Conservation (phyloP, 2,888 invertebrate genomes). For the Hybos culiciformis region DNA sequence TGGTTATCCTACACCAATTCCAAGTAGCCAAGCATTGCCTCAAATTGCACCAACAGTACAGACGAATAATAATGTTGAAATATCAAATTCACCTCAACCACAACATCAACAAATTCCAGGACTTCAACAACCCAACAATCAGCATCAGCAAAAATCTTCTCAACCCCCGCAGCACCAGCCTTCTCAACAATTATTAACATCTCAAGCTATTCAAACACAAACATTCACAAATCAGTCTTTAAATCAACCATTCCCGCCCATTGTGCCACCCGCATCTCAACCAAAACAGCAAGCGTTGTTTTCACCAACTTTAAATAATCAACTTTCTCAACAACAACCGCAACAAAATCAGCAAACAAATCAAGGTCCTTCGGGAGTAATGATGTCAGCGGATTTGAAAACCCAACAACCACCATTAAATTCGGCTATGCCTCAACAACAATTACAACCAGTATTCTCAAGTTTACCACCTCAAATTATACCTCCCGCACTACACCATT, state of each 20-base stretch:
- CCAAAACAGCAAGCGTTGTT: conserved; percentile 3
- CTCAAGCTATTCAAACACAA: conserved; percentile 56
- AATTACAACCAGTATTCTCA: conserved; percentile 5
- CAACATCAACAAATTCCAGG: conserved; percentile 9
- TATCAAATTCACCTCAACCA: conserved; percentile 8
- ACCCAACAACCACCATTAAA: background rate
- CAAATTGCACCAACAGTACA: conserved; percentile 4
- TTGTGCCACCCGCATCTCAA: conserved; percentile 20
- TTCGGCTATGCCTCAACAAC: background rate
- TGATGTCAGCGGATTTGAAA: too few species aligned
- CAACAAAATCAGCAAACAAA: background rate
- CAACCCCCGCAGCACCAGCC: conserved; percentile 32
- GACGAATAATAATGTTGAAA: conserved; percentile 13
- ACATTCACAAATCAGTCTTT: conserved; percentile 79
- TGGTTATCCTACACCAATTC: conserved; percentile 9
- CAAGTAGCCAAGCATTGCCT: conserved; percentile 1
- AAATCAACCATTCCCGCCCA: conserved; percentile 58
- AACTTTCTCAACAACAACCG: conserved; percentile 2
- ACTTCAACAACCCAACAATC: conserved; percentile 15
- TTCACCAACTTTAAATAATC: too few species aligned
- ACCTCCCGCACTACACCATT: background rate
- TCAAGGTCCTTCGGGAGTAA: background rate
- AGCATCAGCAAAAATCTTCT: conserved; percentile 18
- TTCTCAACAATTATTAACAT: conserved; percentile 20
- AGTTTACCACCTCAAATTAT: background rate